Base-by-base conservation (phyloP, 1,140 invertebrate species). In the Diachasmimorpha longicaudata region DNA sequence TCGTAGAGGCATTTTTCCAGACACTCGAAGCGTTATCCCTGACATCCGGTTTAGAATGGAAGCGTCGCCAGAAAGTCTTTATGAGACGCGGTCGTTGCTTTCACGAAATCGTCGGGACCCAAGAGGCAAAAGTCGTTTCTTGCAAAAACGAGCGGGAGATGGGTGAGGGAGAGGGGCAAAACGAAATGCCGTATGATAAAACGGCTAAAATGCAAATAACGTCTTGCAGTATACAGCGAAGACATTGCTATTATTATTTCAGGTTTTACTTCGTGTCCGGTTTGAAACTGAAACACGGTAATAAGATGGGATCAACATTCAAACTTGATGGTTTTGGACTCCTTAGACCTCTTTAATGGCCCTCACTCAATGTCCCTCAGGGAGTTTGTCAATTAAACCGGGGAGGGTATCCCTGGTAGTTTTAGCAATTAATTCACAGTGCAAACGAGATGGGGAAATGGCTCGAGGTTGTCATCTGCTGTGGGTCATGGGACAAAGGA, bases 371-470 rank as follows among this genome's bases (percentile, higher is more conserved):
- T 66, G 13, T 39, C 23, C 58, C 58, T 68, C 36, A 39, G 36
- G 70, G 31, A 31, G 14, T 67, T 87, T 88, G 86, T 87, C 85
- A 88, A 87, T 87, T 87, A 87, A 85, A 80, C 81, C 82, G 81
- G 80, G 80, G 79, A 19, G 48, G n/a, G n/a, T 52, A 4, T 81
- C 82, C 76, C 31, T 13, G 14, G 36, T 16, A 68, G 31, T 68
- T 68, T 39, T 82, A 79, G 83, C 84, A 87, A 87, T 88, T 88
- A 87, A 88, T 88, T 85, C 82, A 73, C 77, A 78, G 78, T 48
- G 78, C 80, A 82, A 87, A 87, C 85, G 86, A 85, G 83, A 86
- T 80, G 70, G 84, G 85, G 86, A 88, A 63, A 31, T 63, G 23
- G 23, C 58, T 63, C 21, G 4, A 8, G 21, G 21, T 63, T 63